Base-by-base conservation (phyloP, 2,888 invertebrate species). In the Acanthosepion esculentum region DNA sequence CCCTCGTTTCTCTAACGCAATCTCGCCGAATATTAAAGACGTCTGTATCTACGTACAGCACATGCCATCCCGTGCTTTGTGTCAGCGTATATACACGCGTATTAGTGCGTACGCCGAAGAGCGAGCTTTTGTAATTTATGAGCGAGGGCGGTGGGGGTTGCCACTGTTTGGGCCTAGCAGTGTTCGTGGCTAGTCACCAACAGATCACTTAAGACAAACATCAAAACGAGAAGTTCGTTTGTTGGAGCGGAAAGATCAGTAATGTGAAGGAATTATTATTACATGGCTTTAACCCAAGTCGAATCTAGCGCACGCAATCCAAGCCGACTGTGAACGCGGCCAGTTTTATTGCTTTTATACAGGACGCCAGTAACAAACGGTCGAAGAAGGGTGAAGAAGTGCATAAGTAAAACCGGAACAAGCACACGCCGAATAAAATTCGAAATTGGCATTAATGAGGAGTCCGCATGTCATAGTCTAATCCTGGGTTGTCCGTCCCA, bases 191-290 rank as follows among this genome's bases (percentile, higher is more conserved):
- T n/a, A 78, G 33, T n/a, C n/a, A 78, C 78, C 78, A 78, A 78
- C 78, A 78, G 78, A 78, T 78, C 78, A 78, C 78, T 78, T 78
- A 78, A 33, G 33, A 78, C n/a, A 78, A 78, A 78, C n/a, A 33
- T 78, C n/a, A 78, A 78, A 78, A 78, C n/a, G 78, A 33, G 15
- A n/a, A 33, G n/a, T 78, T 78, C 15, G 78, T n/a, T n/a, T 78
- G n/a, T 78, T 78, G n/a, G 78, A 78, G 78, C 78, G 78, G 78
- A 78, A 78, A 78, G n/a, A 78, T n/a, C 78, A 78, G 78, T 78
- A 78, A 78, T 78, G 78, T 78, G 78, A 78, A n/a, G n/a, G 78
- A 78, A 78, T 78, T 78, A 78, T 78, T 78, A 33, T 78, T 78
- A 78, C 78, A 78, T 78, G 78, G n/a, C n/a, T 18, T 78, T 78